These are phyloP conservation scores for Cephus spinipes DNA, from an alignment of 2,888 invertebrate species.

Conservation along the genomic window DNA sequence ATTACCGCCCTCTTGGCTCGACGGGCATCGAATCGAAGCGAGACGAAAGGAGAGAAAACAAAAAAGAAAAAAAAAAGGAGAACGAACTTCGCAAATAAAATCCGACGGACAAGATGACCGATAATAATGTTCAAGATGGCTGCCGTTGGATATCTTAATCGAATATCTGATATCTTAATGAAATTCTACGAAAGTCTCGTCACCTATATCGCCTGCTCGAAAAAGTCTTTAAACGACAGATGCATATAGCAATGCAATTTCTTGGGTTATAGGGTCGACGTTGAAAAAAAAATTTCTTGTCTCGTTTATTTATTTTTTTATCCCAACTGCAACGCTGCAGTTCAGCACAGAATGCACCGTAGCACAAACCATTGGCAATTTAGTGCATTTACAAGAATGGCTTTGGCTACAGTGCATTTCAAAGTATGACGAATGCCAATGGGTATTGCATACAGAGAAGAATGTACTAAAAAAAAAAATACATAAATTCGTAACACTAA, in stretches of 20 bases:
- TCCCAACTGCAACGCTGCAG: neutral
- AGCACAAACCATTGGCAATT: constrained; percentile 8
- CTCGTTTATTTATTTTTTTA: neutral
- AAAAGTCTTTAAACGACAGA: neutral
- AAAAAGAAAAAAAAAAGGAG: neutral
- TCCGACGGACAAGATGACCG: neutral
- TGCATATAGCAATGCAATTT: neutral
- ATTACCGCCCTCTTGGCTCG: neutral
- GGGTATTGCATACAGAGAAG: neutral
- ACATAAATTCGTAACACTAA: neutral
- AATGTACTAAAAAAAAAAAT: neutral
- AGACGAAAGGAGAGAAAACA: neutral
- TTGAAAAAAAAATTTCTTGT: neutral
- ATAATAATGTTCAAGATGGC: neutral
- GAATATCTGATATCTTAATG: constrained; percentile 36
- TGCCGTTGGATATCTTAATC: constrained; percentile 26
- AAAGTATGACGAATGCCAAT: neutral
- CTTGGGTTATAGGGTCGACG: neutral
- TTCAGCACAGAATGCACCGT: neutral
- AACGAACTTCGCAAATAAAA: neutral
- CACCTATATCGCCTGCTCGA: neutral
- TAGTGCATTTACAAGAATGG: neutral
- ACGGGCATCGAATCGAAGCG: neutral
- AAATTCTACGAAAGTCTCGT: constrained; percentile 9
- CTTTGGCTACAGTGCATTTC: neutral